Base-by-base conservation (phyloP, 1,140 invertebrate species). In the Grapholita molesta region DNA sequence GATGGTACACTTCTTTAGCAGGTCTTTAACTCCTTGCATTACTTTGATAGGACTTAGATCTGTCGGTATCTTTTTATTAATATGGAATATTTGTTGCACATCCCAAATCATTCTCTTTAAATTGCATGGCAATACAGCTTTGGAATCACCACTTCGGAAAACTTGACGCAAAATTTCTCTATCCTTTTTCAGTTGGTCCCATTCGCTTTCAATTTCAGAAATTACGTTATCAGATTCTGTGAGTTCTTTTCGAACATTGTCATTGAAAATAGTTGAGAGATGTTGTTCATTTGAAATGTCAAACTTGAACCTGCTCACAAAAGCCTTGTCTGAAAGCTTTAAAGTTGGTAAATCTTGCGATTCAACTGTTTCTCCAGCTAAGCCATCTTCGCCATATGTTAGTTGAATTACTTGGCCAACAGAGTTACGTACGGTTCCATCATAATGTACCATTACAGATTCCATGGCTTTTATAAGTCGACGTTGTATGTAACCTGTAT, bases 401-500 rank as follows among this genome's bases (percentile, higher is more conserved):
- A 99, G 93, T 94, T 99, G 99, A 88, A 99, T 99, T 15, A 99
- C 93, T 83, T 99, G 98, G 4, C 97, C 97, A 0, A 99, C 97
- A 0, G 97, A 98, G 89, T 99, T 99, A 87, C 98, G 94, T 0
- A 99, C 97, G 0, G 98, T 99, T 8, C 98, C 98, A 82, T 99
- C 98, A 80, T 99, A 99, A 84, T 98, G 97, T 3, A 99, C 98
- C 99, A 99, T 99, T 32, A 99, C 98, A 84, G 97, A 98, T 93
- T 99, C 99, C 99, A 99, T 99, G 95, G 99, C 99, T 92, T 99
- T 99, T 90, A 99, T 99, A 28, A 99, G 92, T 94, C 99, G 97
- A 92, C 99, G 96, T 90, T 99, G 99, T 85, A 99, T 99, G 86
- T 99, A 99, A 81, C 97, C 98, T 80, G 99, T 99, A 95, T 99